These are phyloP conservation scores for Pocillopora damicornis DNA, from an alignment of 64 coral and sea anemone genomes.

Conservation along the genomic window DNA sequence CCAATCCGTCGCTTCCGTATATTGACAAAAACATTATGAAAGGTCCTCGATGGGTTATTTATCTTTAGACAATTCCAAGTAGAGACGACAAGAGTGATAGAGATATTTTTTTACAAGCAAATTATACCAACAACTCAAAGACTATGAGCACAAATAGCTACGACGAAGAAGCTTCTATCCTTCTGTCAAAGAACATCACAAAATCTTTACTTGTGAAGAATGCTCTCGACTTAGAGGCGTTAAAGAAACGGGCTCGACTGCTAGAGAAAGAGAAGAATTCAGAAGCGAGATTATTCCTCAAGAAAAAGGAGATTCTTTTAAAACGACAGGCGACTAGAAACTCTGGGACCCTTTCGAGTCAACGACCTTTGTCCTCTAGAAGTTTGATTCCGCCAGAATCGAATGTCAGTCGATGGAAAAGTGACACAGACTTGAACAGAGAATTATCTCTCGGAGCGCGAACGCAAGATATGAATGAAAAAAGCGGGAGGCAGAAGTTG, in stretches of 20 bases:
- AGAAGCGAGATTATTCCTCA: constrained; percentile 16
- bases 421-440: no score
- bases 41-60: no score
- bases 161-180: background rate
- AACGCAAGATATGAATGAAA: no score
- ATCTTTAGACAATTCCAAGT: no score
- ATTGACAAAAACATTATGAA: no score
- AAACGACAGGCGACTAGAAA: background rate
- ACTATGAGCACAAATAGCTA: background rate
- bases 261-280: constrained; percentile 15
- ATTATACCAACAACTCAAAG: background rate
- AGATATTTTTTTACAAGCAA: background rate
- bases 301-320: constrained; percentile 4
- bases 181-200: constrained; percentile 10
- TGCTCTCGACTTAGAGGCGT: background rate
- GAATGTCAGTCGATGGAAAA: no score
- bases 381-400: no score
- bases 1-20: no score
- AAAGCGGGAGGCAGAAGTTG: no score
- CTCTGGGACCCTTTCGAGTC: background rate
- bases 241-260: background rate
- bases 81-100: no score
- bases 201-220: constrained; percentile 22
- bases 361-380: background rate
- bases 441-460: no score